Evolutionary conservation across 1,140 invertebrate species (phyloP).

Genomic region (Hypsibius dujardini): DNA sequence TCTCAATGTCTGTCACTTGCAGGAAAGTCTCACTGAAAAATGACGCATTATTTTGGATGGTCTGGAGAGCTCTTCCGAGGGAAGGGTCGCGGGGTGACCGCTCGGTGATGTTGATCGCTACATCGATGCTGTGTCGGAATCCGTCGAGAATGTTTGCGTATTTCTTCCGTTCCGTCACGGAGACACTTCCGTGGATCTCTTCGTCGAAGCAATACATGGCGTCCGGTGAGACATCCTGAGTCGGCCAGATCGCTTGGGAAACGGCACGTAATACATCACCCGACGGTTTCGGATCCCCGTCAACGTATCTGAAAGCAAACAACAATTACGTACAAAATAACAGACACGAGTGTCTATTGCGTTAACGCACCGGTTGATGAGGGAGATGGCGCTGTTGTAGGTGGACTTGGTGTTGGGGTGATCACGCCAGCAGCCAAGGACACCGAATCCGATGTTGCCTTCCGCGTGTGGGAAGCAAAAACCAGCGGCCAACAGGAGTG

Average conservation of each 20-base stretch:
- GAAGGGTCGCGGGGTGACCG: not conserved
- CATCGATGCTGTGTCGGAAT: not conserved
- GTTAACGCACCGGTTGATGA: too few relatives aligned
- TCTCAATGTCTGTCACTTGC: not conserved
- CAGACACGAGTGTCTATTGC: too few relatives aligned
- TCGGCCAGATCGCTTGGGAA: not conserved
- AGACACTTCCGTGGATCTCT: not conserved
- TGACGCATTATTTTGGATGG: not conserved
- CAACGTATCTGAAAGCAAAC: too few relatives aligned
- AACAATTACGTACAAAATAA: too few relatives aligned
- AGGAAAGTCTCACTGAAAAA: not conserved
- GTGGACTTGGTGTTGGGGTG: not conserved
- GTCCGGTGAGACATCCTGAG: not conserved
- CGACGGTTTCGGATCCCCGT: not conserved
- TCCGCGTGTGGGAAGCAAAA: too few relatives aligned
- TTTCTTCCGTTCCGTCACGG: not conserved
- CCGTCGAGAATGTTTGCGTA: not conserved
- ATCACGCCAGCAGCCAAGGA: constrained; percentile 4
- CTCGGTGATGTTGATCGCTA: not conserved
- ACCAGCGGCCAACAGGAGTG: too few relatives aligned
- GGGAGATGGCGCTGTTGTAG: not conserved
- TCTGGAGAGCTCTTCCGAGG: not conserved
- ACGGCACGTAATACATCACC: not conserved
- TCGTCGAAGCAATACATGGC: constrained; percentile 6
- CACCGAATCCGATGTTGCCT: not conserved